Evolutionary conservation across 2,888 invertebrate genomes (phyloP), one percentile per base, ranked within the genome.

Genomic region (Thereva unica): DNA sequence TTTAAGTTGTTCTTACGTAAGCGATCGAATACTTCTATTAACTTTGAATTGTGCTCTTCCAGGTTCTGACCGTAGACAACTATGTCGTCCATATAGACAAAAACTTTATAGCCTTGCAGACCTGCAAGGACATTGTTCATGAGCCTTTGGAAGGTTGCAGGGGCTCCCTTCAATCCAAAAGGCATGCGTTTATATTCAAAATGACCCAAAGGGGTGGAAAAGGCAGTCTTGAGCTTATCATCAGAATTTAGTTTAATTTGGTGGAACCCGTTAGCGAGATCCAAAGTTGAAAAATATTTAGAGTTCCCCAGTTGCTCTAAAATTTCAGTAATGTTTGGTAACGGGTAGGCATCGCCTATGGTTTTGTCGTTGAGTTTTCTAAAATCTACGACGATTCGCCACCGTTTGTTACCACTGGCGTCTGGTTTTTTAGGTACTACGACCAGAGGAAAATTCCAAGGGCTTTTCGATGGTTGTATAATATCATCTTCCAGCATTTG

Each of bases 91-190:
- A 78, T 35, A 52, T 52, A 59, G 3, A 59, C 56, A 10, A 56
- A 23, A 42, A 34, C 38, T 4, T 45, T 4, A 53, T 59, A 67
- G 1, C 75, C 75, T 71, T 74, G 74, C 10, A 78, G 49, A 4
- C 77, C 77, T 45, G 73, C 50, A 12, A 80, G 63, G 0, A 78
- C 72, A 63, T 71, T 74, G 61, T 78, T 74, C 78, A 79, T 79
- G 59, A 76, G 68, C 5, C 77, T 54, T 71, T 78, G 77, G 59
- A 81, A 79, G 0, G 78, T 78, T 1, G 76, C 75, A 0, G 81
- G 80, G 1, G 80, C 78, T 66, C 78, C 79, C 72, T 76, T 77
- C 6, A 82, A 73, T 2, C 77, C 80, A 69, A 80, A 77, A 0
- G 77, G 77, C 74, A 79, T 75, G 34, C 77, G 64, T 6, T 67